phyloP scores from a whole-genome alignment of 2,888 invertebrate genomes.

The Eulithis prunata region DNA sequence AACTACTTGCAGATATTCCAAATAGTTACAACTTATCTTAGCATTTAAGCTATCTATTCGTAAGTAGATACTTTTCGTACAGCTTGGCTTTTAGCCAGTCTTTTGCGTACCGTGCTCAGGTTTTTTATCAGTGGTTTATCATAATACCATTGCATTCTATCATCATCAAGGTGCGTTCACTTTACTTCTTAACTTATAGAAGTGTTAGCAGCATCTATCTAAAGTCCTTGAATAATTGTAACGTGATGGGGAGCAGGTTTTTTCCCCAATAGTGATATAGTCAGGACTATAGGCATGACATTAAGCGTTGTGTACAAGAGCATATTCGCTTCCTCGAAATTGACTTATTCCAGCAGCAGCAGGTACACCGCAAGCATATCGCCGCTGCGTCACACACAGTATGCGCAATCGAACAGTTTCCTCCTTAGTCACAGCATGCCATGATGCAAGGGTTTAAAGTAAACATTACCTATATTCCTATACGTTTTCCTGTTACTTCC shows the following conservation, averaged over 20 bases:
- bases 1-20: background rate
- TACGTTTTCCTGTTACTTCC: conserved; percentile 44
- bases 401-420: conserved; percentile 33
- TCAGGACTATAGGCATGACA: background rate
- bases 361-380: conserved; percentile 25
- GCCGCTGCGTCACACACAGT: conserved; percentile 44
- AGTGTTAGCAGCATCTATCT: too few relatives aligned
- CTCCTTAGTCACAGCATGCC: conserved; percentile 48
- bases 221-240: too few relatives aligned
- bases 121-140: background rate
- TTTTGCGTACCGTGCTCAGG: background rate
- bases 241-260: background rate
- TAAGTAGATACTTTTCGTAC: too few relatives aligned
- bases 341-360: conserved; percentile 3
- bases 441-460: conserved; percentile 32
- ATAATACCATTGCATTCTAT: background rate
- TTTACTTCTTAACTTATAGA: background rate
- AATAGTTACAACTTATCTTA: background rate
- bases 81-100: background rate
- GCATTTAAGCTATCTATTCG: background rate
- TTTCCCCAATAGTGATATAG: background rate
- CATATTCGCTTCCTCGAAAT: conserved; percentile 7
- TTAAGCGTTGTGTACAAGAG: background rate
- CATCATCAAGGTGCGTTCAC: background rate
- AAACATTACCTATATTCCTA: conserved; percentile 4